Percentiles rank a stretch among this genome's conserved stretches.
Evolutionary conservation across 2,888 invertebrate genomes (phyloP).

Genomic region (Dasypolia templi): DNA sequence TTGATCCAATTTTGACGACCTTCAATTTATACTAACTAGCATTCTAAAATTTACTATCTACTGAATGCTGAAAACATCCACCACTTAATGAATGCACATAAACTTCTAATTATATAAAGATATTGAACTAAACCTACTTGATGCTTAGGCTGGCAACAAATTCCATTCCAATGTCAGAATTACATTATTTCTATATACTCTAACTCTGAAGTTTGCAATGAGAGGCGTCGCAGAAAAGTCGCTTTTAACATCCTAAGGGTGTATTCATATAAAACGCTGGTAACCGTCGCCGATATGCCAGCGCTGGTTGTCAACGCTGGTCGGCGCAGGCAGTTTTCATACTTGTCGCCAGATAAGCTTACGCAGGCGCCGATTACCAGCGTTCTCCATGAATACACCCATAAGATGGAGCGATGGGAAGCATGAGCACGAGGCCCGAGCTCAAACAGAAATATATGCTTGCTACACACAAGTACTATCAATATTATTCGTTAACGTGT

Average conservation of each 20-base stretch:
- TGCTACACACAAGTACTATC: not conserved
- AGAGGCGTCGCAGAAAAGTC: not conserved
- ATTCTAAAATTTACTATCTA: conserved; percentile 90
- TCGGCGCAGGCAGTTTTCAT: too few species aligned
- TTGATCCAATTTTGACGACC: conserved; percentile 77
- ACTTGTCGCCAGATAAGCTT: too few species aligned
- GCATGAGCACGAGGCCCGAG: not conserved
- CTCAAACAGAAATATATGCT: not conserved
- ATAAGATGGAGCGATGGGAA: not conserved
- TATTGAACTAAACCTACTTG: conserved; percentile 87
- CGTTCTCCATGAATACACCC: not conserved
- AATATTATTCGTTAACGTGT: not conserved
- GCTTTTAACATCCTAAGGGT: not conserved
- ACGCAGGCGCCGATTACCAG: not conserved
- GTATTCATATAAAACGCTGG: not conserved
- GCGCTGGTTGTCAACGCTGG: too few species aligned
- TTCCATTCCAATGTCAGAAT: conserved; percentile 76
- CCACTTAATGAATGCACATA: conserved; percentile 85
- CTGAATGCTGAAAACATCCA: conserved; percentile 87
- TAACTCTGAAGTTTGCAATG: conserved; percentile 13
- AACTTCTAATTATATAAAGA: conserved; percentile 87
- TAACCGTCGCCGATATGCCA: not conserved
- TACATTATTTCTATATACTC: conserved; percentile 31
- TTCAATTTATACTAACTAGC: conserved; percentile 90
- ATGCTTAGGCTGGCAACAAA: conserved; percentile 83